These are phyloP conservation scores for Orthosia gothica DNA, from an alignment of 2,888 invertebrate species.

Conservation along the genomic window DNA sequence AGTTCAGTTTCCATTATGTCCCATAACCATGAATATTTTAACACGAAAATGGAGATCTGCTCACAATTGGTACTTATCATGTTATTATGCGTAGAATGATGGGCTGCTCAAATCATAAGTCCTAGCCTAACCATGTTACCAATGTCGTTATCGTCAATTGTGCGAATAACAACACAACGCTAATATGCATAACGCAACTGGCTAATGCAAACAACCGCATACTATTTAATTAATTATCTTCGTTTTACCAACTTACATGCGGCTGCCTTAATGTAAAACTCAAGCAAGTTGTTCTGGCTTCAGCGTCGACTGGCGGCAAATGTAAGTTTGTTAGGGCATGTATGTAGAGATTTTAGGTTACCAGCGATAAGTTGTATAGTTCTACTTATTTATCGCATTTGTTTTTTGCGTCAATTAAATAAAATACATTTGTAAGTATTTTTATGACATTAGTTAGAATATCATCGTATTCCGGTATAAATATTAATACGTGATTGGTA, in stretches of 20 bases:
- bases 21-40: too few species aligned
- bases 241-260: slow-evolving; percentile 35
- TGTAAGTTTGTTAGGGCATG: slow-evolving; percentile 16
- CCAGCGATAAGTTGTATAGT: slow-evolving; percentile 22
- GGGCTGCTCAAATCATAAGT: not conserved
- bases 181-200: slow-evolving; percentile 40
- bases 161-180: slow-evolving; percentile 32
- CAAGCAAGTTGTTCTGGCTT: not conserved
- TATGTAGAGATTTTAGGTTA: slow-evolving; percentile 31
- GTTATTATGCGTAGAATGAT: not conserved
- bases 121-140: not conserved
- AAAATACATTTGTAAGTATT: slow-evolving; percentile 2
- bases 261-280: slow-evolving; percentile 33
- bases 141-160: slow-evolving; percentile 47
- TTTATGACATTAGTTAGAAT: slow-evolving; percentile 4
- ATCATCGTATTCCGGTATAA: not conserved
- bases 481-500: not conserved
- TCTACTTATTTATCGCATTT: slow-evolving; percentile 18
- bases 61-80: too few species aligned
- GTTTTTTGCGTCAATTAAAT: slow-evolving; percentile 29
- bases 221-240: slow-evolving; percentile 54
- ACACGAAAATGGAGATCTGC: too few species aligned
- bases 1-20: too few species aligned
- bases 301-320: not conserved
- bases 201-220: slow-evolving; percentile 54